These are phyloP conservation scores for Brenthis hecate DNA, from an alignment of 2,888 invertebrate genomes.

Conservation along the genomic window DNA sequence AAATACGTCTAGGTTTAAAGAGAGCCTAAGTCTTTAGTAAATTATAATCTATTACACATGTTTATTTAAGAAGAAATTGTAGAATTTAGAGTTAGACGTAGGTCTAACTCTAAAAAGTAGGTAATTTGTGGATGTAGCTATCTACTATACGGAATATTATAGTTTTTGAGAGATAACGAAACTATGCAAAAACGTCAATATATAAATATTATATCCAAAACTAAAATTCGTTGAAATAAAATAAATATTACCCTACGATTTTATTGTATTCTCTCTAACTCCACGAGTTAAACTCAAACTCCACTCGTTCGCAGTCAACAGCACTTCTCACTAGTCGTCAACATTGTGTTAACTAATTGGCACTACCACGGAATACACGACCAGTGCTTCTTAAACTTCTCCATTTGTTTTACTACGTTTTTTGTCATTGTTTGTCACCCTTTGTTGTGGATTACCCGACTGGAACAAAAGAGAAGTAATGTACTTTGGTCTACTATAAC, in stretches of 20 bases:
- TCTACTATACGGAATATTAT: too few relatives aligned
- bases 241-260: background rate
- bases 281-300: conserved; percentile 12
- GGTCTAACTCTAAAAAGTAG: too few relatives aligned
- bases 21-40: too few relatives aligned
- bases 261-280: conserved; percentile 6
- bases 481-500: too few relatives aligned
- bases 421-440: background rate
- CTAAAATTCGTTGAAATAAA: background rate
- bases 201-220: background rate
- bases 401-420: background rate
- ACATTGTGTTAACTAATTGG: conserved; percentile 28
- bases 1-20: too few relatives aligned
- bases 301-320: conserved; percentile 13
- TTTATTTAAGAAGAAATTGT: too few relatives aligned
- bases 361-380: conserved; percentile 4
- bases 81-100: too few relatives aligned
- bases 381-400: conserved; percentile 3
- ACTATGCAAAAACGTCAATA: background rate
- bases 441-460: too few relatives aligned
- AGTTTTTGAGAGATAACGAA: too few relatives aligned
- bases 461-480: too few relatives aligned
- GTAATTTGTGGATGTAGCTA: too few relatives aligned
- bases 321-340: conserved; percentile 4
- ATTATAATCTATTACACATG: too few relatives aligned